A percentile compares a stretch with the other conserved stretches of the same genome.
phyloP scores from a whole-genome alignment of 2,888 invertebrate genomes.

The Drosophila kambysellisi region DNA sequence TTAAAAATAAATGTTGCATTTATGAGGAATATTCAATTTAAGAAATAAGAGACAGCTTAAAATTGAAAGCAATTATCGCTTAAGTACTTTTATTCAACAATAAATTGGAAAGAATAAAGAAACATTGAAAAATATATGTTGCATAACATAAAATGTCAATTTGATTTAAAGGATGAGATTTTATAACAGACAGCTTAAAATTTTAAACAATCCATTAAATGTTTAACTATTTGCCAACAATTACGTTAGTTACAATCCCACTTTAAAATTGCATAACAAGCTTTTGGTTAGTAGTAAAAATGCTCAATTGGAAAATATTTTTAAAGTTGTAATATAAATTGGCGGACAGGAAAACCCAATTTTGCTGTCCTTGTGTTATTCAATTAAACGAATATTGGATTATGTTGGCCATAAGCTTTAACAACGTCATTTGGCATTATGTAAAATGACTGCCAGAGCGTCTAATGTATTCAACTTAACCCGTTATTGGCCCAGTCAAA shows the following conservation, averaged over 20 bases:
- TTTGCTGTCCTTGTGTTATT: not conserved
- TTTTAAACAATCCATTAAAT: not conserved
- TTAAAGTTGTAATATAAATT: not conserved
- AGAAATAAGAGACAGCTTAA: not conserved
- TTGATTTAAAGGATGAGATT: not conserved
- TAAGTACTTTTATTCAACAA: too few species aligned
- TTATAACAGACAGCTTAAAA: not conserved
- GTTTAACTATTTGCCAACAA: not conserved
- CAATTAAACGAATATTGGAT: slow-evolving; percentile 1
- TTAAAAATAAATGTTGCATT: not conserved
- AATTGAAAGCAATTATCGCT: not conserved
- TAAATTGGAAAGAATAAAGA: too few species aligned
- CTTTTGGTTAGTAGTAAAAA: not conserved
- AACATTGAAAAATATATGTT: too few species aligned
- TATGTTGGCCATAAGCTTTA: not conserved
- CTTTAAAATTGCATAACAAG: not conserved
- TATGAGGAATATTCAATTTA: not conserved
- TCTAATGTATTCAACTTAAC: slow-evolving; percentile 13
- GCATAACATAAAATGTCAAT: not conserved
- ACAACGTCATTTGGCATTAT: not conserved
- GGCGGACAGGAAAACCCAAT: not conserved
- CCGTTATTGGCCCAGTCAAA: not conserved
- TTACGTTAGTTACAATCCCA: not conserved
- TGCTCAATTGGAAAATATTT: not conserved
- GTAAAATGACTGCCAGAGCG: not conserved